A percentile compares a stretch with the other conserved stretches of the same genome.
Conservation (phyloP, 2,888 invertebrate genomes). For the Tipula lateralis region DNA sequence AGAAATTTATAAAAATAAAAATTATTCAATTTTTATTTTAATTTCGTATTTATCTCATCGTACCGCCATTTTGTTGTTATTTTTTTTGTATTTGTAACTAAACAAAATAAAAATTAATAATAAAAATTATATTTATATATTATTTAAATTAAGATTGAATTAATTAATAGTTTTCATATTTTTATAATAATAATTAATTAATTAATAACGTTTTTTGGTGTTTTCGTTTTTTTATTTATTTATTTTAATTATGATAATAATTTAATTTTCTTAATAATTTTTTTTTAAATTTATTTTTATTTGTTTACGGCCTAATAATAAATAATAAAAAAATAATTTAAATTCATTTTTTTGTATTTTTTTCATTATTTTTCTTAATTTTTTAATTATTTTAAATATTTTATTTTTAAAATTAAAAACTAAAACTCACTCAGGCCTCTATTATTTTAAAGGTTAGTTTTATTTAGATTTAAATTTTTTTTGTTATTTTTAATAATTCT, state of each 20-base stretch:
- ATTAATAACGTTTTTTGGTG: slow-evolving; percentile 24
- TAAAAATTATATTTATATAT: background rate
- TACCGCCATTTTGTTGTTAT: background rate
- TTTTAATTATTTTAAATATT: background rate
- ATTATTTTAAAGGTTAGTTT: slow-evolving; percentile 5
- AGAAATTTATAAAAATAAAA: slow-evolving; percentile 24
- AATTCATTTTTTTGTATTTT: background rate
- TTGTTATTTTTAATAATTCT: slow-evolving; percentile 1
- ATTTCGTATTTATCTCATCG: slow-evolving; percentile 11
- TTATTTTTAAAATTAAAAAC: slow-evolving; percentile 16
- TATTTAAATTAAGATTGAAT: background rate
- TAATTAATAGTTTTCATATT: background rate
- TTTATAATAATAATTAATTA: background rate
- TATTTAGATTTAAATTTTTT: background rate
- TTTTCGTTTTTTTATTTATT: slow-evolving; percentile 14
- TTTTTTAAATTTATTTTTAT: background rate
- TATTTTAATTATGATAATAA: background rate
- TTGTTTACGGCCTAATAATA: slow-evolving; percentile 14
- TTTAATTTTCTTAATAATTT: background rate
- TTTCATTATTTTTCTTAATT: background rate
- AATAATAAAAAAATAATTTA: slow-evolving; percentile 24
- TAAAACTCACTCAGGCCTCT: slow-evolving; percentile 24
- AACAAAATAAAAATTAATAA: background rate
- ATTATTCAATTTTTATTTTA: background rate
- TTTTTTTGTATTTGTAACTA: background rate